Evolutionary conservation across 2,797 vertebrate species (phyloP).

Genomic region (Paguma larvata): DNA sequence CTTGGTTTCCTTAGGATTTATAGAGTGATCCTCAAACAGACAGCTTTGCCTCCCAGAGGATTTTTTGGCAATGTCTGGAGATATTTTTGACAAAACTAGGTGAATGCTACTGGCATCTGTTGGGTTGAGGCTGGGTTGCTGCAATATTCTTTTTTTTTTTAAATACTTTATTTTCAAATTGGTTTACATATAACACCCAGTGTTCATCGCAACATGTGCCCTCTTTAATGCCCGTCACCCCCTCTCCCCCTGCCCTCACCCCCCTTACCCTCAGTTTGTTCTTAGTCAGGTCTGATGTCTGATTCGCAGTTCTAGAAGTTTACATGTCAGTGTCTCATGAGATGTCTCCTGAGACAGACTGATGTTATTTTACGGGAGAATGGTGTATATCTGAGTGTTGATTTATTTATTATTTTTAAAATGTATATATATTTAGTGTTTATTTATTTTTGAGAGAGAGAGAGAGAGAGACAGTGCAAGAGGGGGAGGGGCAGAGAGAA

Average conservation of each 20-base stretch:
- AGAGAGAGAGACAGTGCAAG: too few relatives aligned
- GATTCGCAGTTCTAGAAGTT: not conserved
- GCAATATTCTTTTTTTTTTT: not conserved
- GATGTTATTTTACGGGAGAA: constrained; percentile 44
- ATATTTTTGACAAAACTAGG: not conserved
- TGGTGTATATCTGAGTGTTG: constrained; percentile 37
- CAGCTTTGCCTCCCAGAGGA: not conserved
- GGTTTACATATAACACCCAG: too few relatives aligned
- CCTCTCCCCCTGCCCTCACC: too few relatives aligned
- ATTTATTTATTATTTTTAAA: constrained; percentile 51
- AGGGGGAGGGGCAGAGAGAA: too few relatives aligned
- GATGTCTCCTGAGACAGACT: not conserved
- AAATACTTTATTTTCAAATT: too few relatives aligned
- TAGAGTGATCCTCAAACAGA: not conserved
- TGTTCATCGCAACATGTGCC: too few relatives aligned
- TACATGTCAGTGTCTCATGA: not conserved
- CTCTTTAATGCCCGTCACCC: too few relatives aligned
- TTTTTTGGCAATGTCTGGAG: not conserved
- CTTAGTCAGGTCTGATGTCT: not conserved
- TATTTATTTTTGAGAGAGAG: too few relatives aligned
- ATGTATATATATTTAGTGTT: too few relatives aligned
- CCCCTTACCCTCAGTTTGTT: too few relatives aligned
- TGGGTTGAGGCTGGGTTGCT: not conserved
- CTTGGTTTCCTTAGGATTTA: not conserved
- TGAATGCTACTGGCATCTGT: not conserved